Evolutionary conservation across 2,797 vertebrate genomes (phyloP), one percentile per base, ranked within the genome.

Genomic region (Cirrhinus molitorella): DNA sequence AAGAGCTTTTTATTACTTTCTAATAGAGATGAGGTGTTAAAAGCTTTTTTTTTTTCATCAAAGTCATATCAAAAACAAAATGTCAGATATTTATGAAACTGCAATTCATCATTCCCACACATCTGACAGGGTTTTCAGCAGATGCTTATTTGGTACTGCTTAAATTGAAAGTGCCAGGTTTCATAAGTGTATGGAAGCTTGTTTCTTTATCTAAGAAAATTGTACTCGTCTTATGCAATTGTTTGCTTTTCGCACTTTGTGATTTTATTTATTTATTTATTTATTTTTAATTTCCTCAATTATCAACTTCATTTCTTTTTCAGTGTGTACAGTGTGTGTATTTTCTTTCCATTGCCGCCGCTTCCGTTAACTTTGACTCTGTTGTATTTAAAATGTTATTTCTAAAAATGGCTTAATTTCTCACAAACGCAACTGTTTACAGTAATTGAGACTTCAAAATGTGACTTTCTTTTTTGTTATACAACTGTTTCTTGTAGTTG

Each of bases 1-100:
- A 67, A 67, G 57, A 76, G 43, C 31, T 55, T 28, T n/a, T 67
- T 77, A 77, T 49, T 49, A 47, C 47, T 31, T 70, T 63, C 47
- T 71, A 57, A 65, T 71, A 45, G 47, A 23, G 37, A 31, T 31
- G 67, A 23, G 55, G 57, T 37, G 28, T 73, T 79, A 73, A 8
- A 83, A 77, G 59, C 65, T 37, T 55, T 34, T 61, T 63, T 51
- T 57, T 53, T 75, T 76, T 9, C 21, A 65, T 67, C 19, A 57
- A 16, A 23, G 37, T 43, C 45, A 47, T 34, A 47, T 47, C 11
- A 80, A 59, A 66, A 31, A 1, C 13, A 80, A 28, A 31, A 80
- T 72, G 40, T 47, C 40, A 71, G 40, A 59, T 61, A 16, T 49
- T 47, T 49, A 23, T 49, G 55, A 23, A 72, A 71, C 25, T 0